Evolutionary conservation across 2,113 vertebrate genomes (phyloP).

Genomic region (Rostratula benghalensis): DNA sequence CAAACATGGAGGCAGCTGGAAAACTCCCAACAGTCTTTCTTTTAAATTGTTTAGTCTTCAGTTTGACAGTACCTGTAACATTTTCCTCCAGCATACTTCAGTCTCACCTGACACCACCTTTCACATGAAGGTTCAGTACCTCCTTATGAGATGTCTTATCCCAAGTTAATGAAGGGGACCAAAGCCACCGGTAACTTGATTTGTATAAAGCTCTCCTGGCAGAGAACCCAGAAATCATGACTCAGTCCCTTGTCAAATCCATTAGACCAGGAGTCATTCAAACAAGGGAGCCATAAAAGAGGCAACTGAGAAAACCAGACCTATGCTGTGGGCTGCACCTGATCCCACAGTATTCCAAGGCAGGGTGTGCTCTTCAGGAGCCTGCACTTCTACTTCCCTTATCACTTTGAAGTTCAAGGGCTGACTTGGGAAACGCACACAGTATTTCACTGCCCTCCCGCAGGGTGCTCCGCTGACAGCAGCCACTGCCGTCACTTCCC

Average conservation of each 20-base stretch:
- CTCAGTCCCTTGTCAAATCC: neutral
- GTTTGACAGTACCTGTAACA: neutral
- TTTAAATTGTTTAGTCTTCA: neutral
- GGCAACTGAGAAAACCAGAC: neutral
- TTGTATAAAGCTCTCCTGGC: neutral
- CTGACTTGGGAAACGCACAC: accelerated
- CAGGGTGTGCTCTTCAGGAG: neutral
- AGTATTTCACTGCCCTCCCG: neutral
- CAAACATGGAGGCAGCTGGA: neutral
- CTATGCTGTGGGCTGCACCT: neutral
- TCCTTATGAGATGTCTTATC: neutral
- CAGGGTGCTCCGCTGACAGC: accelerated
- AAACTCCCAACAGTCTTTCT: neutral
- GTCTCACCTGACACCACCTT: neutral
- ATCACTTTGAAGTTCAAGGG: neutral
- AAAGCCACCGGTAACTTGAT: neutral
- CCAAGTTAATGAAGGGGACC: neutral
- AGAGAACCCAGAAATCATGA: neutral
- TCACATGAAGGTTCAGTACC: neutral
- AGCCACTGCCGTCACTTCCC: neutral
- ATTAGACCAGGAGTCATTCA: neutral
- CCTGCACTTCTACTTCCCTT: neutral
- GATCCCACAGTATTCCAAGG: neutral
- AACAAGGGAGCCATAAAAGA: neutral
- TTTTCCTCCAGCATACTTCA: neutral